A percentile compares a stretch with the other conserved stretches of the same genome.
Conservation (phyloP, 1,140 invertebrate species). For the Asbolus verrucosus region DNA sequence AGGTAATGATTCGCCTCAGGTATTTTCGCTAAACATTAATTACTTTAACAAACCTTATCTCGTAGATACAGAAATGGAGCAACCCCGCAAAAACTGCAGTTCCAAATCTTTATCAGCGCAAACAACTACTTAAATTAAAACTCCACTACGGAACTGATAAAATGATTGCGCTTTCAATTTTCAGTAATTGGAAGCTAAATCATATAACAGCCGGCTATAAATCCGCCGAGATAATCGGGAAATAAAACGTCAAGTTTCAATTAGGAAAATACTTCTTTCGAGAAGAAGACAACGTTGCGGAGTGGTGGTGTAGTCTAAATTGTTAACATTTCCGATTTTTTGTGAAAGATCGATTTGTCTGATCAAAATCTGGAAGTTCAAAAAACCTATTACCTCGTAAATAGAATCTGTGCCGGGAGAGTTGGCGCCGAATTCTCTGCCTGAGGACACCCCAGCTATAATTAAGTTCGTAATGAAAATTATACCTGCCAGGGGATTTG, state of each 20-base stretch:
- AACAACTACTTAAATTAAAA: constrained; percentile 45
- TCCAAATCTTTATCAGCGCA: constrained; percentile 23
- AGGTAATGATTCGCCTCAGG: constrained; percentile 37
- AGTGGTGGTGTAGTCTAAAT: no score
- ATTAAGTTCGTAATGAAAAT: constrained; percentile 30
- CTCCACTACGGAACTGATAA: constrained; percentile 28
- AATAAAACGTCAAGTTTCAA: constrained; percentile 39
- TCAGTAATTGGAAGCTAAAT: constrained; percentile 39
- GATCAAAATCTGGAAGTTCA: no score
- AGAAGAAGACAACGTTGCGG: neutral
- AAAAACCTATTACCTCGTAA: constrained; percentile 36
- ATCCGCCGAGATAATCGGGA: constrained; percentile 31
- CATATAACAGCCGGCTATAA: constrained; percentile 36
- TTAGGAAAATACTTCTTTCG: constrained; percentile 30
- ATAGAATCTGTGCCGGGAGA: constrained; percentile 25
- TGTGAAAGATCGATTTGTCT: no score
- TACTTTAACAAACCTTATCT: constrained; percentile 38
- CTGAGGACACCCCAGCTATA: constrained; percentile 9
- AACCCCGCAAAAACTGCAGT: constrained; percentile 8
- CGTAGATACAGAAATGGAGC: neutral
- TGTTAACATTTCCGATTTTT: no score
- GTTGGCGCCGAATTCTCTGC: constrained; percentile 14
- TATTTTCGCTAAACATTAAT: constrained; percentile 29
- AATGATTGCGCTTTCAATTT: constrained; percentile 42
- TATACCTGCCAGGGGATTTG: neutral